These are phyloP conservation scores for Solenopsis invicta DNA, from an alignment of 1,140 invertebrate species.

Conservation along the genomic window DNA sequence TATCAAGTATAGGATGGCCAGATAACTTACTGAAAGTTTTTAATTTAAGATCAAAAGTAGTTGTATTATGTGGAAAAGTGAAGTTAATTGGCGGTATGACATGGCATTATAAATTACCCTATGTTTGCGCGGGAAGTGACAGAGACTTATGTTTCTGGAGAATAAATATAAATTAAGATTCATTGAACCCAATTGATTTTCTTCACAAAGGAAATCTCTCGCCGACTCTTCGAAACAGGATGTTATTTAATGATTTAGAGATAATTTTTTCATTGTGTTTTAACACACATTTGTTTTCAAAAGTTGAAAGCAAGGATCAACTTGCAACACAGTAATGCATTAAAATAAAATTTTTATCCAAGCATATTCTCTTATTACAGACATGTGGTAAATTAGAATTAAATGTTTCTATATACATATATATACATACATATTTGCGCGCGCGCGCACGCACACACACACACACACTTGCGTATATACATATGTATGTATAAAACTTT, in stretches of 20 bases:
- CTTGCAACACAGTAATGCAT: neutral
- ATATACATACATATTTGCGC: too few species aligned
- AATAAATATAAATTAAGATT: constrained; percentile 87
- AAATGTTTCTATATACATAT: neutral
- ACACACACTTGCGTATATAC: too few species aligned
- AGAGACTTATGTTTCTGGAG: constrained; percentile 90
- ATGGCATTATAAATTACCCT: constrained; percentile 89
- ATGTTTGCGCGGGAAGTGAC: constrained; percentile 89
- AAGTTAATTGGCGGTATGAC: constrained; percentile 88
- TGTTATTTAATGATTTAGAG: neutral
- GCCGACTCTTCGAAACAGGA: neutral
- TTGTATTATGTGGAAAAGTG: constrained; percentile 86
- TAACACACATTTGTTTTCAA: neutral
- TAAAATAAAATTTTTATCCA: neutral
- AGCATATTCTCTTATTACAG: neutral
- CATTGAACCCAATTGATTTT: neutral
- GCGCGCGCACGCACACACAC: too few species aligned
- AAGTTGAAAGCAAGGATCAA: neutral
- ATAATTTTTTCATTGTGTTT: constrained; percentile 17
- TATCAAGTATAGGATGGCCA: constrained; percentile 89
- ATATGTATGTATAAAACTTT: neutral
- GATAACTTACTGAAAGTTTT: constrained; percentile 89
- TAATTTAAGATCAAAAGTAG: constrained; percentile 87
- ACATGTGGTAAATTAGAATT: neutral
- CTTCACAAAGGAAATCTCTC: neutral